A percentile compares a stretch with the other conserved stretches of the same genome.
phyloP scores from a whole-genome alignment of 2,797 vertebrate genomes.

The Zenarchopterus dispar region DNA sequence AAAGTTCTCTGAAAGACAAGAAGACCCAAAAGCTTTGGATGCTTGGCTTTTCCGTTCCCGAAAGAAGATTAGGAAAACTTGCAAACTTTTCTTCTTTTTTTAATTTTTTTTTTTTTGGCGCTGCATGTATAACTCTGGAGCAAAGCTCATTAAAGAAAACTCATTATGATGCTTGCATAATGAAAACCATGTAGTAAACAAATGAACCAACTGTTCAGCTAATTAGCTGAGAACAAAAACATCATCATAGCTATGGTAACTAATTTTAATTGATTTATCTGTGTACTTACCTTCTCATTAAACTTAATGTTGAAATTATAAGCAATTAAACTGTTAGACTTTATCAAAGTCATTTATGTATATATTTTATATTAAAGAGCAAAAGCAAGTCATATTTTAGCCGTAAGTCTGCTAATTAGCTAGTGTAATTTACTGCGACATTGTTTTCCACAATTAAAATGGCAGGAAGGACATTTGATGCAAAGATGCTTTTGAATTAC shows the following conservation, averaged over 20 bases:
- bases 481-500: neutral
- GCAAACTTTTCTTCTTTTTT: too few relatives aligned
- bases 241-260: constrained; percentile 37
- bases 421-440: constrained; percentile 12
- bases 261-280: constrained; percentile 63
- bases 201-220: constrained; percentile 65
- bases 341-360: constrained; percentile 33
- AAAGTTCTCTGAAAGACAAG: constrained; percentile 80
- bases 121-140: constrained; percentile 20
- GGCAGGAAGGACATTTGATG: neutral
- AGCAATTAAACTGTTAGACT: constrained; percentile 44
- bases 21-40: neutral
- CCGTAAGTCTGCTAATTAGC: constrained; percentile 39
- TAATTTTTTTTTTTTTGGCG: constrained; percentile 1
- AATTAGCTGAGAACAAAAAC: constrained; percentile 65
- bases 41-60: neutral
- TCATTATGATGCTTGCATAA: constrained; percentile 49
- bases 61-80: constrained; percentile 16
- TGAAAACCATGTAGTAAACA: constrained; percentile 59
- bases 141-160: constrained; percentile 46
- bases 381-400: constrained; percentile 33
- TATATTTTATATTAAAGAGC: constrained; percentile 38
- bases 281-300: constrained; percentile 33
- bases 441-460: constrained; percentile 23
- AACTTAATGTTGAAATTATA: constrained; percentile 50